Conservation (phyloP, 2,888 invertebrate species). For the Micoletzkya japonica region DNA sequence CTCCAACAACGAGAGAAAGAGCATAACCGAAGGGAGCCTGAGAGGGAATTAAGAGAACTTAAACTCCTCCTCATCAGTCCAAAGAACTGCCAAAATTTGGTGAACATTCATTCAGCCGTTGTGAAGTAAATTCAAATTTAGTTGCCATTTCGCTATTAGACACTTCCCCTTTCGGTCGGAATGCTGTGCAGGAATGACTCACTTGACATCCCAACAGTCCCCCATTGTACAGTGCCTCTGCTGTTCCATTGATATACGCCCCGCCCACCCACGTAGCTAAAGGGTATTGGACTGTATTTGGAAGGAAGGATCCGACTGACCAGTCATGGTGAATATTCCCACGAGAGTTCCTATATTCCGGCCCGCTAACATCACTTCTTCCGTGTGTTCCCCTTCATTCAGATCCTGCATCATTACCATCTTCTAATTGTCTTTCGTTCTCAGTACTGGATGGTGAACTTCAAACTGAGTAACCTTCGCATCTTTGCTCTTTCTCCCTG, state of each 20-base stretch:
- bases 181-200: too few relatives aligned
- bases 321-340: conserved; percentile 98
- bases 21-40: conserved; percentile 96
- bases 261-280: conserved; percentile 99
- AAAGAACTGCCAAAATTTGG: too few relatives aligned
- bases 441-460: neutral
- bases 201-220: conserved; percentile 85
- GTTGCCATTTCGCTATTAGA: too few relatives aligned
- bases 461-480: conserved; percentile 72
- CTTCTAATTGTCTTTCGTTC: neutral
- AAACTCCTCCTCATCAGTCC: too few relatives aligned
- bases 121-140: too few relatives aligned
- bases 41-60: conserved; percentile 2
- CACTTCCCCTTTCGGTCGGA: too few relatives aligned
- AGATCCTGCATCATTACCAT: neutral
- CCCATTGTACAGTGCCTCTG: conserved; percentile 89
- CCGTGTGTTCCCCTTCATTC: conserved; percentile 18
- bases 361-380: conserved; percentile 89
- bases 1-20: conserved; percentile 87
- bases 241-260: conserved; percentile 98
- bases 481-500: conserved; percentile 84
- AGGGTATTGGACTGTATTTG: conserved; percentile 26
- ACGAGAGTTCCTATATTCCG: conserved; percentile 91
- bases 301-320: conserved; percentile 67
- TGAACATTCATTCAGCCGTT: too few relatives aligned